Conservation (phyloP, 1,140 invertebrate species). For the Trypoxylus dichotomus region DNA sequence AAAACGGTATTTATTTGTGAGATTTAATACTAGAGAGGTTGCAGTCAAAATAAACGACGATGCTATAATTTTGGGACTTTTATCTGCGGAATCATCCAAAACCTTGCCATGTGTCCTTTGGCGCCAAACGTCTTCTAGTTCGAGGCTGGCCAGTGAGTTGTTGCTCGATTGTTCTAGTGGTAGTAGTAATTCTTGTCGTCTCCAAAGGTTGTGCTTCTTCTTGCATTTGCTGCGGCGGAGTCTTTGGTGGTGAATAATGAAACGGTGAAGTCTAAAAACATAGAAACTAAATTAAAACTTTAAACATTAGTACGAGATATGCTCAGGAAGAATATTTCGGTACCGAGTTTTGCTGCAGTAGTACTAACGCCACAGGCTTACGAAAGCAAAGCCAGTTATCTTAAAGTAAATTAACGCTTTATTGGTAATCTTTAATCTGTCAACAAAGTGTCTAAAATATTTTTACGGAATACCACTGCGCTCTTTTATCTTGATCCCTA, state of each 20-base stretch:
- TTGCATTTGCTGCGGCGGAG: slow-evolving; percentile 27
- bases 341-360: no score
- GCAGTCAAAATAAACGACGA: not conserved
- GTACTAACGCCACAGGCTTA: no score
- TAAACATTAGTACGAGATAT: no score
- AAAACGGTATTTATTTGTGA: not conserved
- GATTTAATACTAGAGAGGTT: not conserved
- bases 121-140: slow-evolving; percentile 17
- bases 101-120: slow-evolving; percentile 40
- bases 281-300: not conserved
- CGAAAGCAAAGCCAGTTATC: no score
- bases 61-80: not conserved
- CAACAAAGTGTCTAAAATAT: no score
- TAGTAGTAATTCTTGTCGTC: slow-evolving; percentile 26
- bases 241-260: slow-evolving; percentile 15
- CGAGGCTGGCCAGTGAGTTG: slow-evolving; percentile 8
- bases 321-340: no score
- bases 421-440: no score
- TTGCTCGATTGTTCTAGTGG: slow-evolving; percentile 1
- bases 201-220: slow-evolving; percentile 6
- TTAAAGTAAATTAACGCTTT: no score
- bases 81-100: slow-evolving; percentile 34
- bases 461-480: no score
- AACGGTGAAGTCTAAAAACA: slow-evolving; percentile 10
- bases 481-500: no score